phyloP scores from a whole-genome alignment of 2,797 vertebrate genomes.

The Odontamblyopus lacepedii region DNA sequence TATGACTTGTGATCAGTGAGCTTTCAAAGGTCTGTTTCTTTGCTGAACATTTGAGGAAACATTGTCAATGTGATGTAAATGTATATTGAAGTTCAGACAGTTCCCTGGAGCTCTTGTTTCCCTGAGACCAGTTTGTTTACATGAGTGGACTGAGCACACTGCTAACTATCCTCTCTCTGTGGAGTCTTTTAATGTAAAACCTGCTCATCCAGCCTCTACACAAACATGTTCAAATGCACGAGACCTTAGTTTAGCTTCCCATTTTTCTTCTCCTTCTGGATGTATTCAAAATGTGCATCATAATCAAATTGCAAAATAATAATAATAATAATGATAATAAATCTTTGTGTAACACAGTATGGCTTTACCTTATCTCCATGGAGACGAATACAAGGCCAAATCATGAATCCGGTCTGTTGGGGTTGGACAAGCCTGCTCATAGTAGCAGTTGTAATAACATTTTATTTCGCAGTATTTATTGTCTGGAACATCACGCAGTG shows the following conservation, averaged over 20 bases:
- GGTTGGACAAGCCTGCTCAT: too few species aligned
- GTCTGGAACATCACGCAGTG: neutral
- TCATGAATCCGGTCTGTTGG: too few species aligned
- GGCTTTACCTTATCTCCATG: neutral
- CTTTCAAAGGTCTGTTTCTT: neutral
- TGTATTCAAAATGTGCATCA: neutral
- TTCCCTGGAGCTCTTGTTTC: slow-evolving; percentile 4
- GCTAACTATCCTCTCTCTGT: neutral
- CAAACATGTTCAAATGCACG: too few species aligned
- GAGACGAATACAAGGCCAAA: too few species aligned
- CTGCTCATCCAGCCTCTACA: neutral
- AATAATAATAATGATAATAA: too few species aligned
- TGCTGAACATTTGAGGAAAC: neutral
- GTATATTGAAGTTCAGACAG: neutral
- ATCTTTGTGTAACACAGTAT: too few species aligned
- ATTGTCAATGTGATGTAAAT: neutral
- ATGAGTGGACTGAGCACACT: neutral
- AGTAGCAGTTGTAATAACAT: too few species aligned
- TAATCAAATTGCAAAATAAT: too few species aligned
- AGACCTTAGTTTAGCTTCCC: too few species aligned
- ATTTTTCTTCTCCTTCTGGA: neutral
- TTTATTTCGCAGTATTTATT: too few species aligned
- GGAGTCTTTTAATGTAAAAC: neutral
- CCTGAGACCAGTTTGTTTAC: slow-evolving; percentile 3
- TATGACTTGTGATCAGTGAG: too few species aligned